These are phyloP conservation scores for Ovibos moschatus DNA, from an alignment of 2,113 vertebrate genomes.

Conservation along the genomic window DNA sequence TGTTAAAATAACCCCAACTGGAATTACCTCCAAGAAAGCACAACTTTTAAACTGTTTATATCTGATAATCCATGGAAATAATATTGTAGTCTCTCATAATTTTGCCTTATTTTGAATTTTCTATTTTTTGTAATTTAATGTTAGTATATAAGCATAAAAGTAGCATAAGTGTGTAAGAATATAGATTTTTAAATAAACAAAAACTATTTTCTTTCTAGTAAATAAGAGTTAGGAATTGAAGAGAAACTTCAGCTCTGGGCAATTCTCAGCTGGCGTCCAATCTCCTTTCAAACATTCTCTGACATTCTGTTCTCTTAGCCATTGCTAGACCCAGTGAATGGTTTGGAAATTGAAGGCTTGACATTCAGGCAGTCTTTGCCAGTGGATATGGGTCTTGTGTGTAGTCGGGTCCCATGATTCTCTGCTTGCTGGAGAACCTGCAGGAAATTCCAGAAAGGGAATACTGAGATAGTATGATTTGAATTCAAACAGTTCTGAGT, in stretches of 20 bases:
- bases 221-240: neutral
- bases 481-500: neutral
- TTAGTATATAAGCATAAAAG: neutral
- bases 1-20: neutral
- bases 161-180: neutral
- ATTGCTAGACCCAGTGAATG: neutral
- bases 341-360: neutral
- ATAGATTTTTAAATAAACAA: neutral
- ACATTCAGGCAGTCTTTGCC: neutral
- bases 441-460: neutral
- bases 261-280: neutral
- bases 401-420: neutral
- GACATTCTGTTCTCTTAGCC: neutral
- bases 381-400: rapidly evolving
- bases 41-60: neutral
- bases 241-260: neutral
- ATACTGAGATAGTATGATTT: neutral
- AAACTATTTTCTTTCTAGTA: neutral
- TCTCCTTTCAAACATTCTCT: neutral
- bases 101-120: neutral
- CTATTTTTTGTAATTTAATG: neutral
- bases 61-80: neutral
- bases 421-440: neutral
- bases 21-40: neutral
- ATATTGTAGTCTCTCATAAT: neutral